phyloP scores from a whole-genome alignment of 2,113 vertebrate genomes.

The Myiozetetes cayanensis region DNA sequence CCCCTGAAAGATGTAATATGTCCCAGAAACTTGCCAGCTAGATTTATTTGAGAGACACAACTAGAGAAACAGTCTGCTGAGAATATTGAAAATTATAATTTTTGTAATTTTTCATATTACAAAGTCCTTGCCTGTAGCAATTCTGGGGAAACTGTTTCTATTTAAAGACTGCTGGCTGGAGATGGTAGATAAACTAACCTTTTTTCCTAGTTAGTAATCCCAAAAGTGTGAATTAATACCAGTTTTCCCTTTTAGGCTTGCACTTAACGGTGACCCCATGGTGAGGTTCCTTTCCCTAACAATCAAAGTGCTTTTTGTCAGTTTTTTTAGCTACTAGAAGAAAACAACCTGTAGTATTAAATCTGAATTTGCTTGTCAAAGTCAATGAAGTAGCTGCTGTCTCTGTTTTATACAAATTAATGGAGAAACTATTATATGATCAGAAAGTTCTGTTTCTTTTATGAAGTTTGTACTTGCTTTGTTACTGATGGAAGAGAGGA shows the following conservation, averaged over 20 bases:
- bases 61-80: not conserved
- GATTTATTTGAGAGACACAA: not conserved
- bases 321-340: not conserved
- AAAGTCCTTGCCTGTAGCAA: not conserved
- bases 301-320: not conserved
- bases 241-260: not conserved
- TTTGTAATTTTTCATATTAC: not conserved
- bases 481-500: not conserved
- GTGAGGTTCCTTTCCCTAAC: not conserved
- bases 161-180: not conserved
- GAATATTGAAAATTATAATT: not conserved
- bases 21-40: fast-evolving
- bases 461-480: not conserved
- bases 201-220: not conserved
- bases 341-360: not conserved
- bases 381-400: not conserved
- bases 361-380: not conserved
- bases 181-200: not conserved
- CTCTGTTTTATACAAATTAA: not conserved
- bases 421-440: not conserved
- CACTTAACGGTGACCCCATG: not conserved
- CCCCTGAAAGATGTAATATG: not conserved
- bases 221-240: not conserved
- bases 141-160: not conserved
- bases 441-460: not conserved